Conservation (phyloP, 2,797 vertebrate species). For the Melanotaenia nigrans region DNA sequence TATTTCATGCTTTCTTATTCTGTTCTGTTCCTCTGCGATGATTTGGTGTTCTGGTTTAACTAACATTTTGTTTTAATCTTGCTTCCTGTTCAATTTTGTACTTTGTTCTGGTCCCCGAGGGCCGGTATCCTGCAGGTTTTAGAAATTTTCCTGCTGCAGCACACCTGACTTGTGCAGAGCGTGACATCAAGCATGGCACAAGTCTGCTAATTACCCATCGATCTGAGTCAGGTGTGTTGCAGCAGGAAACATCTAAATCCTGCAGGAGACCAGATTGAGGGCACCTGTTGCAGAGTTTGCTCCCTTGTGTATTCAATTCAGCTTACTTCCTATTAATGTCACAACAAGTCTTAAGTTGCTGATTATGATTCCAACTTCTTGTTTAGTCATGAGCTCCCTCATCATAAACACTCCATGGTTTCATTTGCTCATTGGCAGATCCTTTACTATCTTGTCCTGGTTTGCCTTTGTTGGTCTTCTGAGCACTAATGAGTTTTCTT, state of each 20-base stretch:
- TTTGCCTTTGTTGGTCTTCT: background rate
- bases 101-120: too few relatives aligned
- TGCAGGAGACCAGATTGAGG: background rate
- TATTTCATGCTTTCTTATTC: too few relatives aligned
- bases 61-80: too few relatives aligned
- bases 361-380: background rate
- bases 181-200: too few relatives aligned
- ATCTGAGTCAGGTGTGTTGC: background rate
- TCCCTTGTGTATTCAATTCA: background rate
- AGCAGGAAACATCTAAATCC: too few relatives aligned
- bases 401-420: background rate
- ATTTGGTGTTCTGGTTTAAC: too few relatives aligned
- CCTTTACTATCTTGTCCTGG: background rate
- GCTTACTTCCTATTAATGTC: background rate
- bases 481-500: background rate
- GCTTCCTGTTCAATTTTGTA: too few relatives aligned
- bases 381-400: background rate
- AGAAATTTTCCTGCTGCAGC: too few relatives aligned
- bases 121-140: too few relatives aligned
- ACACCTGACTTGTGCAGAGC: too few relatives aligned
- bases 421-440: background rate
- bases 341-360: background rate
- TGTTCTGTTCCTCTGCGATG: too few relatives aligned
- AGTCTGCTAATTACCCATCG: too few relatives aligned
- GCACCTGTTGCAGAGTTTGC: background rate